Percentiles rank a stretch among this genome's conserved stretches.
These are phyloP conservation scores for Enteromius treurensis DNA, from an alignment of 2,797 vertebrate species.

Conservation along the genomic window DNA sequence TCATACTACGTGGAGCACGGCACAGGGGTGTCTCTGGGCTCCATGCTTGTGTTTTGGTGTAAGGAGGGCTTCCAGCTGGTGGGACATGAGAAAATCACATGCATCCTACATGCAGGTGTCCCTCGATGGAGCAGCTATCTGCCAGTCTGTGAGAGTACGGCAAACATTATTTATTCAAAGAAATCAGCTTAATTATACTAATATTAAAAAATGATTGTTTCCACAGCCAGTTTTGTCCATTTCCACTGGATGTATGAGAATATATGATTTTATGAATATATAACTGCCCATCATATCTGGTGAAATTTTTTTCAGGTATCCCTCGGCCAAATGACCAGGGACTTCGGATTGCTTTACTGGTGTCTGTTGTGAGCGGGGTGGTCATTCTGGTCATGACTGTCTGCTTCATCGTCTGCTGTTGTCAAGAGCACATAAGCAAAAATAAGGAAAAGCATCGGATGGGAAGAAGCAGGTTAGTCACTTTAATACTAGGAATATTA, in stretches of 20 bases:
- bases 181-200: not conserved
- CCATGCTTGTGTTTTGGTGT: slow-evolving; percentile 79
- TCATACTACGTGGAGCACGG: slow-evolving; percentile 79
- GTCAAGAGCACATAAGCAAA: slow-evolving; percentile 73
- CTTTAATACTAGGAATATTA: not conserved
- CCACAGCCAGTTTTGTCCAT: not conserved
- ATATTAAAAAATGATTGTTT: not conserved
- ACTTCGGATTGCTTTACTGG: slow-evolving; percentile 75
- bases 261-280: not conserved
- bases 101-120: slow-evolving; percentile 65
- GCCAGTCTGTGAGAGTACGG: slow-evolving; percentile 75
- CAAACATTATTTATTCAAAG: not conserved
- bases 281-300: not conserved
- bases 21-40: slow-evolving; percentile 76
- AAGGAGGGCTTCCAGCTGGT: slow-evolving; percentile 81
- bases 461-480: slow-evolving; percentile 71
- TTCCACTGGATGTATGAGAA: not conserved
- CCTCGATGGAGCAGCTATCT: slow-evolving; percentile 80
- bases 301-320: slow-evolving; percentile 64
- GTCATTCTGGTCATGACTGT: slow-evolving; percentile 80
- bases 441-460: slow-evolving; percentile 69
- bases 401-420: slow-evolving; percentile 80
- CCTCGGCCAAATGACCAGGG: slow-evolving; percentile 72
- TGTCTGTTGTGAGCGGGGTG: slow-evolving; percentile 80
- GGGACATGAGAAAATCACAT: slow-evolving; percentile 77